Percentiles rank a stretch among this genome's conserved stretches.
Evolutionary conservation across 2,797 vertebrate species (phyloP).

Genomic region (Pantherophis vulpinus): DNA sequence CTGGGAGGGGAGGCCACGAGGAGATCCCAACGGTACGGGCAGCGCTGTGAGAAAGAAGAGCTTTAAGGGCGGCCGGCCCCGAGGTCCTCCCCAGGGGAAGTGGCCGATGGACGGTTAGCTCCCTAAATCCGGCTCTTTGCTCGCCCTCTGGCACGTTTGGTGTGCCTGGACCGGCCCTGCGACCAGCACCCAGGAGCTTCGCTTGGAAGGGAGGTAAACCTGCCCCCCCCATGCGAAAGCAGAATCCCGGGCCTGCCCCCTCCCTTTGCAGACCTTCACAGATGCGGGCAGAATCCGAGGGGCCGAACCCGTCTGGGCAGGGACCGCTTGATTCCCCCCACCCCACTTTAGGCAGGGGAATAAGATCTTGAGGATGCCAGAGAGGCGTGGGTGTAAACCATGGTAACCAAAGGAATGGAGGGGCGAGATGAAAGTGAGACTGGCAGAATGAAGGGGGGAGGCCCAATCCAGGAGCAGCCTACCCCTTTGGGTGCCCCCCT

Average conservation of each 20-base stretch:
- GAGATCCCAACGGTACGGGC: not conserved
- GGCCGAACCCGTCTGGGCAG: not conserved
- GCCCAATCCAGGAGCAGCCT: slow-evolving; percentile 1
- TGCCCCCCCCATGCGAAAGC: not conserved
- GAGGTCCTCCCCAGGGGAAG: not conserved
- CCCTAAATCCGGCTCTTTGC: not conserved
- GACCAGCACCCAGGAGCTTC: not conserved
- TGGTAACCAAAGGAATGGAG: slow-evolving; percentile 88
- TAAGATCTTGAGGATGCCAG: not conserved
- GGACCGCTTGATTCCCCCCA: not conserved
- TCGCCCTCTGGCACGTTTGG: not conserved
- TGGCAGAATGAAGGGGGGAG: slow-evolving; percentile 66
- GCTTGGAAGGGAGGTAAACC: not conserved
- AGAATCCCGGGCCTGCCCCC: not conserved
- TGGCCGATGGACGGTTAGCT: not conserved
- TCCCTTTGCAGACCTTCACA: not conserved
- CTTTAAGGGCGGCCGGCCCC: not conserved
- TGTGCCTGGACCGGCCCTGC: not conserved
- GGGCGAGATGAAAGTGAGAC: slow-evolving; percentile 84
- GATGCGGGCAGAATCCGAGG: not conserved
- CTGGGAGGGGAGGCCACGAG: not conserved
- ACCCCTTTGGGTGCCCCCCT: not conserved
- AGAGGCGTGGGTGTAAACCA: slow-evolving; percentile 84
- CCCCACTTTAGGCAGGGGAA: not conserved
- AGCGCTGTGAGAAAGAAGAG: not conserved